phyloP scores from a whole-genome alignment of 2,888 invertebrate species.

The Dromius quadrimaculatus region DNA sequence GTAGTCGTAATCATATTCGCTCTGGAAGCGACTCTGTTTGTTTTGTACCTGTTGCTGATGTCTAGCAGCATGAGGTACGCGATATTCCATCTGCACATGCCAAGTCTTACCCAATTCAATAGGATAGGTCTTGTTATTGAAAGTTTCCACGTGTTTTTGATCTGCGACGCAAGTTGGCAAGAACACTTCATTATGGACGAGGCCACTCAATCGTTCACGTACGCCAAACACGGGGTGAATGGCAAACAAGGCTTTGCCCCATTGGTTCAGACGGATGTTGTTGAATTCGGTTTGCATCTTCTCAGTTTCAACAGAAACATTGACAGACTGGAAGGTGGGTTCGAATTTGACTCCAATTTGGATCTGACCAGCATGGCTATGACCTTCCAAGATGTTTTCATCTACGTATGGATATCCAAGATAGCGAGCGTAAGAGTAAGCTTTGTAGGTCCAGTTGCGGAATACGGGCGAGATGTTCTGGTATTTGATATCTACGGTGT shows the following conservation, averaged over 20 bases:
- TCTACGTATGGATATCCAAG: constrained; percentile 68
- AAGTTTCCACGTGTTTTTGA: constrained; percentile 71
- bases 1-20: constrained; percentile 56
- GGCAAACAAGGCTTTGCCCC: constrained; percentile 65
- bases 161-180: constrained; percentile 75
- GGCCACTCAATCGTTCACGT: constrained; percentile 60
- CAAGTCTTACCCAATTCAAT: constrained; percentile 70
- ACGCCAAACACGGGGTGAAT: constrained; percentile 68
- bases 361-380: constrained; percentile 67
- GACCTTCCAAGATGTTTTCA: constrained; percentile 62
- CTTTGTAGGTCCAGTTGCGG: constrained; percentile 67
- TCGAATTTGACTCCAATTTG: constrained; percentile 67
- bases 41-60: constrained; percentile 55
- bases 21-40: constrained; percentile 56
- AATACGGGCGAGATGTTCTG: constrained; percentile 68
- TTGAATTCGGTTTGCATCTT: constrained; percentile 64
- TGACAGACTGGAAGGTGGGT: constrained; percentile 67
- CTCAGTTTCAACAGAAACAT: constrained; percentile 68
- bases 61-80: constrained; percentile 53
- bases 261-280: constrained; percentile 65
- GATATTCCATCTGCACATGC: constrained; percentile 73
- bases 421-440: constrained; percentile 67
- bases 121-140: constrained; percentile 74
- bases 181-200: constrained; percentile 64
- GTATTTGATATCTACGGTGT: constrained; percentile 68